These are phyloP conservation scores for Nansenia antarctica DNA, from an alignment of 2,113 vertebrate genomes.

Conservation along the genomic window DNA sequence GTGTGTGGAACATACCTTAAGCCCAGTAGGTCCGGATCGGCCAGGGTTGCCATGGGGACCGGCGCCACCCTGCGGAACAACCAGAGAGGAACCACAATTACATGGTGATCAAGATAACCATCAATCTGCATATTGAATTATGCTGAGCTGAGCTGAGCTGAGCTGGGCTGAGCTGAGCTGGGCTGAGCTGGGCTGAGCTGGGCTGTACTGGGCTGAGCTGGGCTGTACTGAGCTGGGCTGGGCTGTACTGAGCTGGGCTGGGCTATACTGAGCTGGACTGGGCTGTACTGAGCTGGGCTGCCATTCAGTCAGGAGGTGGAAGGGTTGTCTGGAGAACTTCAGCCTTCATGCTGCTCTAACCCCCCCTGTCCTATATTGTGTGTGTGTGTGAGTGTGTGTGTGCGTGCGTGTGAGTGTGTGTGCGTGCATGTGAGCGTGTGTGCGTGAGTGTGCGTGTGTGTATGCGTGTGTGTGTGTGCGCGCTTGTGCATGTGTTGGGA, in stretches of 20 bases:
- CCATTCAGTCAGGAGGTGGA: no score
- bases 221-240: no score
- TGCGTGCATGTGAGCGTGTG: slow-evolving; percentile 36
- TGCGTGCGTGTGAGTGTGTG: slow-evolving; percentile 43
- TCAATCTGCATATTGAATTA: slow-evolving; percentile 38
- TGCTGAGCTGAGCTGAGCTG: no score
- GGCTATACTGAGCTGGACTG: no score
- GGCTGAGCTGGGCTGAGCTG: no score
- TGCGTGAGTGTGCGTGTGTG: slow-evolving; percentile 34
- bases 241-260: no score
- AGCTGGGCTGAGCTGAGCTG: no score
- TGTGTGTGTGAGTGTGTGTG: slow-evolving; percentile 12
- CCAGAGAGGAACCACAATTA: slow-evolving; percentile 38
- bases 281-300: no score
- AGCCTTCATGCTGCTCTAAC: slow-evolving; percentile 45
- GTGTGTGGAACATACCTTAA: slow-evolving; percentile 59
- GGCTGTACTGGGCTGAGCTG: no score
- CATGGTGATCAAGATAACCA: slow-evolving; percentile 25
- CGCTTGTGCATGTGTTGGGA: slow-evolving; percentile 41
- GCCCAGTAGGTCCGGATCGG: slow-evolving; percentile 58
- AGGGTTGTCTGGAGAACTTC: slow-evolving; percentile 54
- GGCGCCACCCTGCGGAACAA: slow-evolving; percentile 52
- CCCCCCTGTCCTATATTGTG: background rate
- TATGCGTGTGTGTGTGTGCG: slow-evolving; percentile 43
- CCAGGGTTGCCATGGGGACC: slow-evolving; percentile 72